Evolutionary conservation across 2,888 invertebrate species (phyloP).

Genomic region (Patella caerulea): DNA sequence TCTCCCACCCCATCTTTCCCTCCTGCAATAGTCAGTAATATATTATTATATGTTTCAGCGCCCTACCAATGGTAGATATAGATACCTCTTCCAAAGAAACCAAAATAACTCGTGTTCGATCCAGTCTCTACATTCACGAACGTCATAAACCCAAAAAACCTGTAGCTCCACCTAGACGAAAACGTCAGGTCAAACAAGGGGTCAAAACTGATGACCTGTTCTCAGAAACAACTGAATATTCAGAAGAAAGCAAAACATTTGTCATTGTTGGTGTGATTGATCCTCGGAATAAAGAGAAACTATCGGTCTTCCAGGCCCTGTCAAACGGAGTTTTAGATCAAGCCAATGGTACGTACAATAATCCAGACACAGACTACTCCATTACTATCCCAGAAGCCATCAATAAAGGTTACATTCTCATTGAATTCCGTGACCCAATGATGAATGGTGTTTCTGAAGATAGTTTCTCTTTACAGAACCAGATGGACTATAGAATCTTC

Average conservation of each 20-base stretch:
- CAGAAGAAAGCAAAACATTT: conserved; percentile 53
- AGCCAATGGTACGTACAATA: conserved; percentile 60
- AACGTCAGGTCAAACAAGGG: conserved; percentile 28
- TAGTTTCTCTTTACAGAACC: conserved; percentile 15
- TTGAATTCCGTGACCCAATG: conserved; percentile 52
- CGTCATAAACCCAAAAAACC: conserved; percentile 46
- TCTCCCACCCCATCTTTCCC: too few species aligned
- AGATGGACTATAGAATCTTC: conserved; percentile 34
- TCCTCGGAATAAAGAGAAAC: conserved; percentile 57
- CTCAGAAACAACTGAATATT: conserved; percentile 27
- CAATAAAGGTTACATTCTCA: conserved; percentile 61
- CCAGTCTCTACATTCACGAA: conserved; percentile 63
- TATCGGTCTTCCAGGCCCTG: conserved; percentile 66
- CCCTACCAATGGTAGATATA: conserved; percentile 55
- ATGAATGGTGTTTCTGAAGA: conserved; percentile 42
- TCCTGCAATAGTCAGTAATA: too few species aligned
- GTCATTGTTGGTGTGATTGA: conserved; percentile 65
- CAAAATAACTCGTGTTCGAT: conserved; percentile 44
- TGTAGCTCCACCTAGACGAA: conserved; percentile 43
- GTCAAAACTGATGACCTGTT: conserved; percentile 11
- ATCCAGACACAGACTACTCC: conserved; percentile 58
- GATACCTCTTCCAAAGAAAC: conserved; percentile 50
- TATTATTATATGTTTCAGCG: conserved; percentile 41
- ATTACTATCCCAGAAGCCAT: conserved; percentile 70
- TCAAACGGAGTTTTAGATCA: conserved; percentile 63